Base-by-base conservation (phyloP, 2,797 vertebrate genomes). In the Hemibagrus guttatus region DNA sequence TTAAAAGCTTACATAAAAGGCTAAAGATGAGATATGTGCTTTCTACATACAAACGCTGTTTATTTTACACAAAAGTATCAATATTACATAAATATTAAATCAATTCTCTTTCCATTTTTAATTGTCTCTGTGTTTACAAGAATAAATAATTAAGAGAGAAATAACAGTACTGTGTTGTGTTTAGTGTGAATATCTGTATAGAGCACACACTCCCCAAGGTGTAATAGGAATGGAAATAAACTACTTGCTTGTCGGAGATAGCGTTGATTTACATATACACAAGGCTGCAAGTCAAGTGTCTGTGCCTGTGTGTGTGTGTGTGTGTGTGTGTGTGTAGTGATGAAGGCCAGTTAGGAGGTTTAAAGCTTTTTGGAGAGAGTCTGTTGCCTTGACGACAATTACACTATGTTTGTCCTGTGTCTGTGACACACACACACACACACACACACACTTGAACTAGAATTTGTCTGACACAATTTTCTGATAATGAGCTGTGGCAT, bases 381-480 rank as follows among this genome's bases (percentile, higher is more conserved):
- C 14, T 8, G 86, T 84, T 84, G 39, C 86, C 86, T 79, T 69
- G 86, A 79, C 52, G 42, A 87, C 86, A 85, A 35, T n/a, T 59
- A 69, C 6, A 64, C 49, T 84, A 35, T 81, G 49, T 59, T 9
- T 81, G n/a, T 69, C 56, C 21, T n/a, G 39, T 64, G n/a, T 81
- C 35, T 76, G 49, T 39, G 16, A 61, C 61, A 58, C 49, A 84
- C 66, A 76, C 8, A 31, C 52, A 56, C 39, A 68, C 66, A 69
- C 31, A 69, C 64, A 68, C 28, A 35, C 66, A 68, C 42, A 49
- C 71, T 26, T 28, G 17, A 39, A 69, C 31, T 39, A 4, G 8
- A 39, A 39, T 69, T 39, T 69, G n/a, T 28, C 46, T 7, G 42
- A 75, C 46, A 75, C 1, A 13, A 17, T 14, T 52, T 74, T 49